These are phyloP conservation scores for Gymnodraco acuticeps DNA, from an alignment of 2,797 vertebrate species.

Conservation along the genomic window DNA sequence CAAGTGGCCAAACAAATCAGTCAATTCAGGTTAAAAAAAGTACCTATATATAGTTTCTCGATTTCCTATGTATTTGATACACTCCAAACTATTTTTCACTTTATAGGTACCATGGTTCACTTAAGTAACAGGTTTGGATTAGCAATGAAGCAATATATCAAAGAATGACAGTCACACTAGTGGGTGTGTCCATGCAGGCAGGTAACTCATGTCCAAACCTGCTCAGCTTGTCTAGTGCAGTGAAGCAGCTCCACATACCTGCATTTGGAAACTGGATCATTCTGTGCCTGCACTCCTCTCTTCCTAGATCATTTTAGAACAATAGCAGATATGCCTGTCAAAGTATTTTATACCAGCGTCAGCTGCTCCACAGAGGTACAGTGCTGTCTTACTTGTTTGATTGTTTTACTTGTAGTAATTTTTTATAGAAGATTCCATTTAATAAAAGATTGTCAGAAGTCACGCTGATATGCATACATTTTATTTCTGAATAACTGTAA, in stretches of 20 bases:
- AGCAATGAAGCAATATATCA: conserved; percentile 42
- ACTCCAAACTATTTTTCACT: not conserved
- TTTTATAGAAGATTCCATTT: not conserved
- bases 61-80: not conserved
- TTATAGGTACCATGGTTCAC: conserved; percentile 68
- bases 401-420: not conserved
- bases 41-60: not conserved
- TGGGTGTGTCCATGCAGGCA: conserved; percentile 72
- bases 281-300: conserved; percentile 4
- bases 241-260: conserved; percentile 38
- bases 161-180: conserved; percentile 50
- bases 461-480: not conserved
- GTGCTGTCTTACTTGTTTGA: conserved; percentile 34
- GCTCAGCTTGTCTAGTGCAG: conserved; percentile 71
- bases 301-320: not conserved
- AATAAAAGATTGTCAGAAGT: not conserved
- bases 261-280: conserved; percentile 8
- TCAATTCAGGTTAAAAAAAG: not conserved
- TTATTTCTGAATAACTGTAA: not conserved
- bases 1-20: not conserved
- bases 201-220: conserved; percentile 78
- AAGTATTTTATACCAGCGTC: conserved; percentile 61
- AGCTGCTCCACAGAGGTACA: conserved; percentile 40
- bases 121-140: conserved; percentile 65
- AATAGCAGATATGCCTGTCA: conserved; percentile 53